A percentile compares a stretch with the other conserved stretches of the same genome.
Conservation (phyloP, 2,797 vertebrate genomes). For the Pseudochirops cupreus region DNA sequence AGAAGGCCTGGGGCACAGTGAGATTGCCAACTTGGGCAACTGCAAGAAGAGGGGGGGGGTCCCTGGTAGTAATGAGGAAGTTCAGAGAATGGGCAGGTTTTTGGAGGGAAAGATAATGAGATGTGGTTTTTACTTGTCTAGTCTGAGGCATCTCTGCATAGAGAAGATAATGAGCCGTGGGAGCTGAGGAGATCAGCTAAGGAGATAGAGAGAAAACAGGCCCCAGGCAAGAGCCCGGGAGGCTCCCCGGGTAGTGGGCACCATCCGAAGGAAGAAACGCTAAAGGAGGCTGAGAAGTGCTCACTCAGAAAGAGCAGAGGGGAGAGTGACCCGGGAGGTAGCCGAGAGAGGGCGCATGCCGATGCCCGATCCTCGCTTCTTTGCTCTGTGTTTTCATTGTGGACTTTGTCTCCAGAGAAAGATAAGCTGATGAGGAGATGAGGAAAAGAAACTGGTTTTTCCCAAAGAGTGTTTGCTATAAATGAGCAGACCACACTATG, state of each 20-base stretch:
- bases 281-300: not conserved
- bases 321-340: not conserved
- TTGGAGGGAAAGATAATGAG: not conserved
- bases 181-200: not conserved
- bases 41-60: not conserved
- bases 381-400: not conserved
- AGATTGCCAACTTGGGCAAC: not conserved
- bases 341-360: not conserved
- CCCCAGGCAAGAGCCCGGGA: not conserved
- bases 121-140: not conserved
- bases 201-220: not conserved
- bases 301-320: not conserved
- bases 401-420: not conserved
- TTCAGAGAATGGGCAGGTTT: not conserved
- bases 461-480: not conserved
- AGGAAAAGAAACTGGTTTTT: not conserved
- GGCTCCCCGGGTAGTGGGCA: not conserved
- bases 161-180: not conserved
- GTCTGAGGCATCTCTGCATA: not conserved
- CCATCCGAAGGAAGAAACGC: not conserved
- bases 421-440: not conserved
- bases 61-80: not conserved
- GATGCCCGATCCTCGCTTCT: not conserved
- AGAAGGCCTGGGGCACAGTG: not conserved
- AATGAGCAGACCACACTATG: not conserved